Conservation (phyloP, 2,888 invertebrate species). For the Portevinia maculata region DNA sequence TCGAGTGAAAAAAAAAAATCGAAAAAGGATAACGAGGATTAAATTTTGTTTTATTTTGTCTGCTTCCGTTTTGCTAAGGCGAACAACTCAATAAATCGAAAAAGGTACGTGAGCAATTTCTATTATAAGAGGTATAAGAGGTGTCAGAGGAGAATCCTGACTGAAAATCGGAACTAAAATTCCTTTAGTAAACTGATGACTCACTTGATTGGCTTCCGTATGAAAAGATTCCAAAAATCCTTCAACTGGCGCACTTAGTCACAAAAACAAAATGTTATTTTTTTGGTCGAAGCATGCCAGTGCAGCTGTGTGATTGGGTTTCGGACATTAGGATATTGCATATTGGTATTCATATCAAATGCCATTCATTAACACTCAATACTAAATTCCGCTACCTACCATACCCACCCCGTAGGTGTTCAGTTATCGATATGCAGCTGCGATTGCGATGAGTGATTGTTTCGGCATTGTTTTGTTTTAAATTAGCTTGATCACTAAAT, state of each 20-base stretch:
- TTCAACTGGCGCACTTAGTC: slow-evolving; percentile 21
- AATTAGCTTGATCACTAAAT: no score
- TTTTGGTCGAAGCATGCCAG: slow-evolving; percentile 27
- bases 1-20: slow-evolving; percentile 3
- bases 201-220: slow-evolving; percentile 43
- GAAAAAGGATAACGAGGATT: slow-evolving; percentile 57
- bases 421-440: background rate
- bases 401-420: slow-evolving; percentile 9
- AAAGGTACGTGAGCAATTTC: no score
- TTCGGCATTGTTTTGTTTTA: no score
- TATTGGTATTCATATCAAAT: no score
- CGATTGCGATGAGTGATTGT: background rate
- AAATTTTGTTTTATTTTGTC: slow-evolving; percentile 16
- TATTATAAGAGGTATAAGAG: no score
- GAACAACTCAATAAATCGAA: background rate
- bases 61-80: slow-evolving; percentile 1
- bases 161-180: slow-evolving; percentile 15
- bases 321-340: slow-evolving; percentile 50
- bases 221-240: slow-evolving; percentile 12
- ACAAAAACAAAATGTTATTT: slow-evolving; percentile 4
- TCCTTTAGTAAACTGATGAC: slow-evolving; percentile 53
- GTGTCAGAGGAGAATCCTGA: slow-evolving; percentile 24
- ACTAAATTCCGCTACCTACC: slow-evolving; percentile 9
- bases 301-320: slow-evolving; percentile 55
- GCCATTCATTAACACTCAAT: slow-evolving; percentile 6